A percentile compares a stretch with the other conserved stretches of the same genome.
Conservation (phyloP, 2,888 invertebrate genomes). For the Latheticus oryzae region DNA sequence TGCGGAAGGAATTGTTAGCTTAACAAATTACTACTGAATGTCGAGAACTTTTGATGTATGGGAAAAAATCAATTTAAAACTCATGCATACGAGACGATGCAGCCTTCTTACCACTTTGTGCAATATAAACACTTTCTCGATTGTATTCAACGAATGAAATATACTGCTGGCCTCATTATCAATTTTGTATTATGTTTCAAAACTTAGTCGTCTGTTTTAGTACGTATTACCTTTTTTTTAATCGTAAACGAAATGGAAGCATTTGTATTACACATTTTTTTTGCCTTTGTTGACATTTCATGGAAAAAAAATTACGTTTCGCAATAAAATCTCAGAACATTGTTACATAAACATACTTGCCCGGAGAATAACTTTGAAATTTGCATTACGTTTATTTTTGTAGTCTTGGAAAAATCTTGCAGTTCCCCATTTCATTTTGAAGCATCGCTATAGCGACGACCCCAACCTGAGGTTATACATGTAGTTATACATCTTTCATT, state of each 20-base stretch:
- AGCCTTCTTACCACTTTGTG: slow-evolving; percentile 13
- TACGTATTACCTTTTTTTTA: too few relatives aligned
- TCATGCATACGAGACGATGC: slow-evolving; percentile 35
- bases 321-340: too few relatives aligned
- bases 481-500: slow-evolving; percentile 1
- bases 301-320: too few relatives aligned
- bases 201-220: too few relatives aligned
- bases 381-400: slow-evolving; percentile 5
- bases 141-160: slow-evolving; percentile 22
- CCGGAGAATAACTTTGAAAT: too few relatives aligned
- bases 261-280: too few relatives aligned
- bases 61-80: slow-evolving; percentile 32
- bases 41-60: slow-evolving; percentile 15
- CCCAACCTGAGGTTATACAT: neutral
- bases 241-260: too few relatives aligned
- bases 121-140: slow-evolving; percentile 23
- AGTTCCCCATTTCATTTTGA: too few relatives aligned
- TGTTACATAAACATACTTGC: too few relatives aligned
- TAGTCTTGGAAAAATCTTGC: neutral
- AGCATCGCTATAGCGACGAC: neutral
- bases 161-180: slow-evolving; percentile 18
- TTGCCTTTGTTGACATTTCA: too few relatives aligned
- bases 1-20: slow-evolving; percentile 20
- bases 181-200: slow-evolving; percentile 28
- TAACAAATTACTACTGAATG: slow-evolving; percentile 31